Evolutionary conservation across 1,140 invertebrate genomes (phyloP).

Genomic region (Nebria ingens): DNA sequence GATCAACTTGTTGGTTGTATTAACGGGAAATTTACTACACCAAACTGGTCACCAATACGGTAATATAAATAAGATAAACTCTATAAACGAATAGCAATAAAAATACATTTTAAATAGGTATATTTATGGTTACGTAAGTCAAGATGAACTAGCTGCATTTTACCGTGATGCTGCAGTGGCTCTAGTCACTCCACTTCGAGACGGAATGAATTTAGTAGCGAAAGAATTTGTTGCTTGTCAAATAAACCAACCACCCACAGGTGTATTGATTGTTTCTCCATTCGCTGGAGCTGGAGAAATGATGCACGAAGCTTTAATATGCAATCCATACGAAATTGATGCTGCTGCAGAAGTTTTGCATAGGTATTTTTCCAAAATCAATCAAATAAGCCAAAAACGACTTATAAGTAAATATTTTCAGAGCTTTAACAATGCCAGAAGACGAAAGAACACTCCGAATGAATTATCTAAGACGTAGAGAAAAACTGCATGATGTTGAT

Average conservation of each 20-base stretch:
- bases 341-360: slow-evolving; percentile 79
- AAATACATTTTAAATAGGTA: slow-evolving; percentile 40
- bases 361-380: too few species aligned
- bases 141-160: slow-evolving; percentile 74
- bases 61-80: slow-evolving; percentile 18
- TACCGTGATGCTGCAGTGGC: slow-evolving; percentile 78
- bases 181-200: slow-evolving; percentile 73
- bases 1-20: slow-evolving; percentile 81
- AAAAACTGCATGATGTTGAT: slow-evolving; percentile 74
- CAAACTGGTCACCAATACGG: slow-evolving; percentile 84
- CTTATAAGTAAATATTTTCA: slow-evolving; percentile 23
- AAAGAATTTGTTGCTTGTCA: slow-evolving; percentile 91
- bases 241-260: slow-evolving; percentile 67
- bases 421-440: slow-evolving; percentile 80
- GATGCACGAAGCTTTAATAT: slow-evolving; percentile 78
- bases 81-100: neutral
- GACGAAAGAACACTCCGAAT: slow-evolving; percentile 79
- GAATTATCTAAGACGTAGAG: slow-evolving; percentile 70
- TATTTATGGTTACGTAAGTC: slow-evolving; percentile 79
- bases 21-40: slow-evolving; percentile 76
- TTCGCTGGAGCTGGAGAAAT: slow-evolving; percentile 85
- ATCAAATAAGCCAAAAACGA: slow-evolving; percentile 10
- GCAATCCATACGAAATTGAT: slow-evolving; percentile 83
- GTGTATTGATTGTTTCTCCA: slow-evolving; percentile 79
- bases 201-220: slow-evolving; percentile 89